Evolutionary conservation across 1,140 invertebrate genomes (phyloP).

Genomic region (Aphelinus atriplicis): DNA sequence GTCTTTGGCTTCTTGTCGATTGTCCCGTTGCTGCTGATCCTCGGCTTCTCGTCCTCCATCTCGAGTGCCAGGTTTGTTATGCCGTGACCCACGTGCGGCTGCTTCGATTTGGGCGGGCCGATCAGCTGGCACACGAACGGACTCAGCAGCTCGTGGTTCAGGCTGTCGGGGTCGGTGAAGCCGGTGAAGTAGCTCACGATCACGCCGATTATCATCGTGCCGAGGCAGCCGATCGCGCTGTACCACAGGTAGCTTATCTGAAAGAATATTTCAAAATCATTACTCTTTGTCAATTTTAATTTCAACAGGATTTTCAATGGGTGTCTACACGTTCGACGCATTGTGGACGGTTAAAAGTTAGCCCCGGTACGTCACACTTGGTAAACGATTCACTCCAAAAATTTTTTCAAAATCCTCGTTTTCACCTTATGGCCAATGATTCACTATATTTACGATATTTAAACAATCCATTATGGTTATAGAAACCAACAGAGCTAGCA

Average conservation of each 20-base stretch:
- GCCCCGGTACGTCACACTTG: too few species aligned
- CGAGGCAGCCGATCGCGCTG: slow-evolving; percentile 77
- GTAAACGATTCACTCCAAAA: too few species aligned
- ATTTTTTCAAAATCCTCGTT: too few species aligned
- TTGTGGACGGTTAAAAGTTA: too few species aligned
- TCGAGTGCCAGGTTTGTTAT: slow-evolving; percentile 61
- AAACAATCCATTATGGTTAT: too few species aligned
- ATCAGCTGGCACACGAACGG: slow-evolving; percentile 64
- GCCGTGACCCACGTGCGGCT: slow-evolving; percentile 40
- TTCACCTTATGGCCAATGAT: too few species aligned
- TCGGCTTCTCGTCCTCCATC: slow-evolving; percentile 57
- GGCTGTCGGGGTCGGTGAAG: slow-evolving; percentile 63
- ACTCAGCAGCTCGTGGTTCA: slow-evolving; percentile 68
- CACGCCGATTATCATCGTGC: slow-evolving; percentile 78
- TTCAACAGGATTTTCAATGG: too few species aligned
- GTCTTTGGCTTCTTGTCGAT: slow-evolving; percentile 1
- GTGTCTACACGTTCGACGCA: too few species aligned
- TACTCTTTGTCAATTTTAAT: too few species aligned
- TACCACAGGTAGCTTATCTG: slow-evolving; percentile 81
- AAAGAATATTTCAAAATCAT: slow-evolving; percentile 42
- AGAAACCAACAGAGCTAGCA: too few species aligned
- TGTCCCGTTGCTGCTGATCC: slow-evolving; percentile 36
- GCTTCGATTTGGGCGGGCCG: slow-evolving; percentile 45
- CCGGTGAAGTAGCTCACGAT: slow-evolving; percentile 77
- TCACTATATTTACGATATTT: too few species aligned